Base-by-base conservation (phyloP, 1,140 invertebrate species). In the Cyrtorhinus lividipennis region DNA sequence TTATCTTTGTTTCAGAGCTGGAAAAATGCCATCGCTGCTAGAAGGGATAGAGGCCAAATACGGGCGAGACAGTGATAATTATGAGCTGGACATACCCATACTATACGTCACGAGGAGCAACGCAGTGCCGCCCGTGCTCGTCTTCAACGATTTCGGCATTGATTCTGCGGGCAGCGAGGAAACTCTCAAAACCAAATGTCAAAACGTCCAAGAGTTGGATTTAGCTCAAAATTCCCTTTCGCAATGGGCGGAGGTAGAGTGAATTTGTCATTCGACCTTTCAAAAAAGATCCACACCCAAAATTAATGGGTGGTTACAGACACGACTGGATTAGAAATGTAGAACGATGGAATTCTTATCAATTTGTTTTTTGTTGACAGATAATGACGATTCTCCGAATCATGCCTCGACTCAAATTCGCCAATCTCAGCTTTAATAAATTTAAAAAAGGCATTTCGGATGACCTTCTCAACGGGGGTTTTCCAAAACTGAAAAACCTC, bases 341-440 rank as follows among this genome's bases (percentile, higher is more conserved):
- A n/a, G 10, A 45, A n/a, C 10, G n/a, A 45, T 12, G n/a, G 44
- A 45, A 45, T n/a, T 45, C 44, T 45, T 45, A 45, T n/a, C n/a
- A n/a, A 12, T 12, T 45, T 45, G n/a, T n/a, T 45, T 10, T 45
- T 45, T 45, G 44, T 45, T 77, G 73, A 56, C 72, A 88, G 85
- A 84, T 95, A 3, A 86, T 92, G 69, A 84, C 82, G 58, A 91
- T 94, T 66, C 72, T 94, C 57, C 80, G 86, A 69, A 83, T 88
- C 69, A 91, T 92, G 80, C 90, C 90, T 2, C 82, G 84, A 66
- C 81, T 95, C 45, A 84, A 88, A 69, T 94, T 94, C 74, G 81
- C 93, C 5, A 95, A 95, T 73, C 75, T 95, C 63, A 93, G 90
- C 71, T 91, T 92, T 74, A 95, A 95, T 72, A 79, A 81, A 59